Evolutionary conservation across 2,113 vertebrate species (phyloP).

Genomic region (Capreolus pygargus): DNA sequence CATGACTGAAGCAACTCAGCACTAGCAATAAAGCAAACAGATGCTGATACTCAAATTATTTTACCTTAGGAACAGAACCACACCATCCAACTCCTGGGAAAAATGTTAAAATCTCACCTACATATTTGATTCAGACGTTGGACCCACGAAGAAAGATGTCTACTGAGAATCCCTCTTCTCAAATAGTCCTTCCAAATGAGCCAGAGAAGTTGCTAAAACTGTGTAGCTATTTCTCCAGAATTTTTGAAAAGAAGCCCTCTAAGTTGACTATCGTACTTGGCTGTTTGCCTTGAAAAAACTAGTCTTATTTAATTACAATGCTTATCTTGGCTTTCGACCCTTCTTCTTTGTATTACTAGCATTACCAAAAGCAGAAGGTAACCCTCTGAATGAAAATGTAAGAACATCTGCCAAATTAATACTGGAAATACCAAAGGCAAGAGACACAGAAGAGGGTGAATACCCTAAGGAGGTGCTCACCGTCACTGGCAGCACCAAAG

Average conservation of each 20-base stretch:
- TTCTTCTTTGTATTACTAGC: background rate
- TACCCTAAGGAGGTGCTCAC: background rate
- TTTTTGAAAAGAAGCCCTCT: slow-evolving; percentile 18
- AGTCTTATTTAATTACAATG: background rate
- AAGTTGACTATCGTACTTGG: background rate
- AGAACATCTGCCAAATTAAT: background rate
- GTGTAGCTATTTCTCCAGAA: slow-evolving; percentile 29
- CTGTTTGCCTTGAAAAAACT: background rate
- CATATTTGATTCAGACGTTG: slow-evolving; percentile 24
- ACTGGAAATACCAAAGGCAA: slow-evolving; percentile 17
- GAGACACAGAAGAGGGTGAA: background rate
- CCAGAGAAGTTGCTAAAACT: slow-evolving; percentile 66
- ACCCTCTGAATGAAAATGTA: background rate
- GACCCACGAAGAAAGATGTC: slow-evolving; percentile 34
- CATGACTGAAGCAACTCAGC: background rate
- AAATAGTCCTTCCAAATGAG: slow-evolving; percentile 60
- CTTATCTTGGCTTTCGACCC: background rate
- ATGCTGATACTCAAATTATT: background rate
- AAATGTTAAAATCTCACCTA: slow-evolving; percentile 48
- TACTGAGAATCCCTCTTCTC: slow-evolving; percentile 41
- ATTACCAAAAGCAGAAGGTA: slow-evolving; percentile 37
- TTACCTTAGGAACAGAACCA: slow-evolving; percentile 9
- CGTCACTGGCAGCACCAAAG: background rate
- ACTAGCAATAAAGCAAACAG: background rate
- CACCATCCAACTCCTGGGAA: background rate